Evolutionary conservation across 2,113 vertebrate species (phyloP).

Genomic region (Anoura caudifer): DNA sequence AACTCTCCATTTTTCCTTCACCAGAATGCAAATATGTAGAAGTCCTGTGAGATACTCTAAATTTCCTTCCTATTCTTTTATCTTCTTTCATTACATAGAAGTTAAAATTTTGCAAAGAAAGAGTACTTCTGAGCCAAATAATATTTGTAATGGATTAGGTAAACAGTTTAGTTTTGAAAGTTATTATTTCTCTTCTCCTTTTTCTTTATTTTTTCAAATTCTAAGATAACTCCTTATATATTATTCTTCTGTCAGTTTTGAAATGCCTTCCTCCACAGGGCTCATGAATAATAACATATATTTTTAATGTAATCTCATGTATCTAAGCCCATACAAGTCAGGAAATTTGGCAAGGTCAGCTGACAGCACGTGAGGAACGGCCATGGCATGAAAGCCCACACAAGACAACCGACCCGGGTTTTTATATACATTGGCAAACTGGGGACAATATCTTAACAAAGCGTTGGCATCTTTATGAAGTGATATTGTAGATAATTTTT

Average conservation of each 20-base stretch:
- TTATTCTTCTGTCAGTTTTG: not conserved
- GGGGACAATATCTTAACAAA: not conserved
- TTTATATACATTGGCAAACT: not conserved
- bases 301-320: not conserved
- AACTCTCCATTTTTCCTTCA: not conserved
- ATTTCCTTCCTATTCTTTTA: not conserved
- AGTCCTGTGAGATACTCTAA: not conserved
- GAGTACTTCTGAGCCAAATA: not conserved
- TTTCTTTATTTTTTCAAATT: not conserved
- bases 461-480: not conserved
- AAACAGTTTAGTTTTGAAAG: not conserved
- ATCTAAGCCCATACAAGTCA: not conserved
- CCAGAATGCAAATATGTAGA: not conserved
- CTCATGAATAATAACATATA: not conserved
- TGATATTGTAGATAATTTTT: not conserved
- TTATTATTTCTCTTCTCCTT: not conserved
- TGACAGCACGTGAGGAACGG: not conserved
- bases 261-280: not conserved
- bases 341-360: not conserved
- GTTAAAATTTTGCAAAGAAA: not conserved
- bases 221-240: not conserved
- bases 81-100: not conserved
- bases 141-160: not conserved
- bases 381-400: not conserved
- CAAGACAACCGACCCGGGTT: not conserved